phyloP scores from a whole-genome alignment of 2,113 vertebrate genomes.

The Calidris pugnax region DNA sequence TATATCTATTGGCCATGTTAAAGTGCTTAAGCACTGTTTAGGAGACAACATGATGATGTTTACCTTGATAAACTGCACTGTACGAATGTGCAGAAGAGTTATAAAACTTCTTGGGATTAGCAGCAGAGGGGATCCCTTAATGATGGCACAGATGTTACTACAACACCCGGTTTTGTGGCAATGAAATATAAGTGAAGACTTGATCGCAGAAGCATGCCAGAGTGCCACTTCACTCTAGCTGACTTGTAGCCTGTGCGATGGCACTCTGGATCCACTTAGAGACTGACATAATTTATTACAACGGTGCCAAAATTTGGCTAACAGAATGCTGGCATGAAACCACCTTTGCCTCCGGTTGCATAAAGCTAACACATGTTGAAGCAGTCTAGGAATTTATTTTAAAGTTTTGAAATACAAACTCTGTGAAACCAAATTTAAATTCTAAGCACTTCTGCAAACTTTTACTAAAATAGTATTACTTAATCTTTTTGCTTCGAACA shows the following conservation, averaged over 20 bases:
- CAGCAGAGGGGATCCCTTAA: background rate
- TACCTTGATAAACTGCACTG: background rate
- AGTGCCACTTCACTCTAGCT: background rate
- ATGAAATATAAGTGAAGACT: background rate
- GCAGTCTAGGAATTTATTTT: background rate
- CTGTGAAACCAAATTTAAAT: constrained; percentile 26
- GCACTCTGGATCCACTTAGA: background rate
- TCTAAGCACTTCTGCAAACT: constrained; percentile 4
- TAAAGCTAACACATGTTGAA: background rate
- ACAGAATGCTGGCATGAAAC: background rate
- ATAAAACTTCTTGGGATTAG: background rate
- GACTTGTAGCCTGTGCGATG: background rate
- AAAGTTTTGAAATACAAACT: background rate
- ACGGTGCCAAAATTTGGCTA: background rate
- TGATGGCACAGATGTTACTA: background rate
- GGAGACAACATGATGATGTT: background rate
- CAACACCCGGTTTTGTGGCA: background rate
- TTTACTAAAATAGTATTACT: constrained; percentile 32
- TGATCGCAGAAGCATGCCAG: background rate
- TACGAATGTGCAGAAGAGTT: background rate
- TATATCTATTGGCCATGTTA: background rate
- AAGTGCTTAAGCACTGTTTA: background rate
- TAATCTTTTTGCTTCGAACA: constrained; percentile 1
- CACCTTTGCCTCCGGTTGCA: background rate
- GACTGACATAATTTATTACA: background rate